Evolutionary conservation across 2,797 vertebrate genomes (phyloP).

Genomic region (Myiothlypis chrysogaster): DNA sequence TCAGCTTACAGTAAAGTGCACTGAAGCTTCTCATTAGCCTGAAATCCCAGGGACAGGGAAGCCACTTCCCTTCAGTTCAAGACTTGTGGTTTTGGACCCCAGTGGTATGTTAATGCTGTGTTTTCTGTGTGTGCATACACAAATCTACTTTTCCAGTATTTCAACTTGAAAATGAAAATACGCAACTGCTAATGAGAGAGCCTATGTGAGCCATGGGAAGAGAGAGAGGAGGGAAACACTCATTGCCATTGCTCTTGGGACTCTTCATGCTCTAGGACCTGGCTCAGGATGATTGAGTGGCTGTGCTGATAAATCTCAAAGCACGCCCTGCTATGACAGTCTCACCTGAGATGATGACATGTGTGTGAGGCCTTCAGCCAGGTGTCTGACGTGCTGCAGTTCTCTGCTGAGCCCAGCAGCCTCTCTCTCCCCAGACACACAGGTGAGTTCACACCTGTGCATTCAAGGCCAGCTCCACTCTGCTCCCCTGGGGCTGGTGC

Average conservation of each 20-base stretch:
- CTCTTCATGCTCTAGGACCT: background rate
- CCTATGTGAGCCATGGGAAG: background rate
- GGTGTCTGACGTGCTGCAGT: background rate
- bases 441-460: fast-evolving
- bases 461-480: background rate
- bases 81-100: background rate
- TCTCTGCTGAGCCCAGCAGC: background rate
- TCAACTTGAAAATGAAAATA: background rate
- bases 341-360: background rate
- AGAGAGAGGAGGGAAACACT: background rate
- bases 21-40: background rate
- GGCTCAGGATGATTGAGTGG: background rate
- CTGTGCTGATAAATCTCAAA: background rate
- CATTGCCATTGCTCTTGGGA: background rate
- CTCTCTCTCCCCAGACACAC: fast-evolving
- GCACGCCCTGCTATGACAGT: background rate
- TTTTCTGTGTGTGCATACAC: background rate
- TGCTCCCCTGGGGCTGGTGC: background rate
- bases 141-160: background rate
- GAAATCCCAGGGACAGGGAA: background rate
- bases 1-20: background rate
- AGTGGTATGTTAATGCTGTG: background rate
- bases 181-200: background rate
- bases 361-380: background rate
- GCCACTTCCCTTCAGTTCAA: background rate